Base-by-base conservation (phyloP, 35 echinoderm and acorn worm species). In the Ptychodera flava region DNA sequence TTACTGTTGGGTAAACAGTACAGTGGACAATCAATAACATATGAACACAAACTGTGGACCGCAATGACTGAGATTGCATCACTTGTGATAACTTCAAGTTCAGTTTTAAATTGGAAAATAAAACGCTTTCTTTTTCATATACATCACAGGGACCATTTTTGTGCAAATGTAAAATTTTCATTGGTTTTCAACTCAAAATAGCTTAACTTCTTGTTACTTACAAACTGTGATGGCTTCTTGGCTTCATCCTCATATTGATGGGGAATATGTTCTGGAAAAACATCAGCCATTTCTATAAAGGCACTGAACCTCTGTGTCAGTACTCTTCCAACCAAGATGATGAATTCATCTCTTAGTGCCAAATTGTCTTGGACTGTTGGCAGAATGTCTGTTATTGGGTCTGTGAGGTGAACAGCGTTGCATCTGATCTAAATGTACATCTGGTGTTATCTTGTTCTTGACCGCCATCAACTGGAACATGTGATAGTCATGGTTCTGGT, bases 401-500 rank as follows among this genome's bases (percentile, higher is more conserved):
- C 45, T 64, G 6, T 64, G 45, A 64, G 22, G 6, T 64, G 45
- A 22, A 64, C 22, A 64, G 6, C 22, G 45, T 22, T 64, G 6
- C 22, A 6, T 64, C 22, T 64, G 45, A 12, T 64, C 45, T 6
- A 22, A 12, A 12, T 6, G 6, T 6, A 64, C 22, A 22, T 64
- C 45, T 64, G 45, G 6, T 22, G 22, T 36, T 83, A 83, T 83
- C 22, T 35, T 16, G 37, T 83, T 83, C 31, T 83, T 2, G 30
- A 36, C 34, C 1, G 35, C 33, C 34, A 83, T 83, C 1, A 83
- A 28, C 35, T 83, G 82, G 29, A 36, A 83, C 34, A 83, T 1
- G 37, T 83, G 82, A 36, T 83, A 35, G 82, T 83, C 82, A 27
- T 36, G 34, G 31, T 83, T 16, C 28, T 83, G 82, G 30, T 36